These are phyloP conservation scores for Thysanoteuthis rhombus DNA, from an alignment of 2,888 invertebrate species.

Conservation along the genomic window DNA sequence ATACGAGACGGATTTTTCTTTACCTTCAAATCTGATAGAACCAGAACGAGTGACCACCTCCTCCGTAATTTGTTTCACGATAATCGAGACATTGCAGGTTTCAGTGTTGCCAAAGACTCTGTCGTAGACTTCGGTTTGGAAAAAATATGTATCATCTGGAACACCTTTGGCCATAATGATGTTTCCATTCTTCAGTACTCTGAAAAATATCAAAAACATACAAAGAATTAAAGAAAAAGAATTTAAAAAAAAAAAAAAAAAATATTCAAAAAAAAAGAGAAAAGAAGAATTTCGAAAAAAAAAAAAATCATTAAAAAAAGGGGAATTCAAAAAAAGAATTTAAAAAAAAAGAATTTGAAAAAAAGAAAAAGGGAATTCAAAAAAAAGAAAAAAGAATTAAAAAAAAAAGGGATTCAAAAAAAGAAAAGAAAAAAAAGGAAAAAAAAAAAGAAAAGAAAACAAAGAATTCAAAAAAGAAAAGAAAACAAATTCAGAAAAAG, in stretches of 20 bases:
- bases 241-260: background rate
- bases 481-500: too few species aligned
- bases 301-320: too few species aligned
- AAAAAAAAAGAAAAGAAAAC: too few species aligned
- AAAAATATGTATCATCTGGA: conserved; percentile 75
- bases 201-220: conserved; percentile 55
- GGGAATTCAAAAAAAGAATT: too few species aligned
- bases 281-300: too few species aligned
- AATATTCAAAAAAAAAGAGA: background rate
- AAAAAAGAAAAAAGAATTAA: too few species aligned
- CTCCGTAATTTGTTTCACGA: conserved; percentile 92
- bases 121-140: conserved; percentile 87
- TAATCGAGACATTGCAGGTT: conserved; percentile 94
- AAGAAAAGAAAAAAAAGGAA: too few species aligned
- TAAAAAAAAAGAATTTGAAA: too few species aligned
- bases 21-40: conserved; percentile 80
- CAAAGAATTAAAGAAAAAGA: background rate
- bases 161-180: conserved; percentile 94
- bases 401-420: too few species aligned
- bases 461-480: too few species aligned
- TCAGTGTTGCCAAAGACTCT: conserved; percentile 76
- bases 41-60: conserved; percentile 96
- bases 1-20: background rate
- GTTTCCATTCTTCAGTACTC: conserved; percentile 90
- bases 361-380: too few species aligned